phyloP scores from a whole-genome alignment of 2,797 vertebrate species.

The Smutsia gigantea region DNA sequence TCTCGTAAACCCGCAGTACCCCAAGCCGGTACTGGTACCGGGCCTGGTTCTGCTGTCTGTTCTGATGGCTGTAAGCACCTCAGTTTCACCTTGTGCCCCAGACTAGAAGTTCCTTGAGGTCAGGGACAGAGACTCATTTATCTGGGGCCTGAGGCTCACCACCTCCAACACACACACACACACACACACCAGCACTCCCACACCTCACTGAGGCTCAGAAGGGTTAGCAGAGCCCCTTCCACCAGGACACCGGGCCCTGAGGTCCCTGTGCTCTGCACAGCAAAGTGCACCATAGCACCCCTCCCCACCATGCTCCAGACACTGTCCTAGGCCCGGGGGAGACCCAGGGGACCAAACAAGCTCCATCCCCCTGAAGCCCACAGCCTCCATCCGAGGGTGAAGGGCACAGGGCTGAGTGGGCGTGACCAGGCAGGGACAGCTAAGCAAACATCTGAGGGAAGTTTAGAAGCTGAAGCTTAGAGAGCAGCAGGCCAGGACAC shows the following conservation, averaged over 20 bases:
- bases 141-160: no score
- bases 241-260: rapidly evolving
- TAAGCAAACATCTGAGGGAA: not conserved
- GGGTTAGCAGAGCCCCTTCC: not conserved
- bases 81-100: no score
- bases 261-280: rapidly evolving
- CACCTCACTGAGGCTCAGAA: not conserved
- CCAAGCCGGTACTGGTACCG: rapidly evolving
- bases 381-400: rapidly evolving
- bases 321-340: not conserved
- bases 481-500: not conserved
- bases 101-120: not conserved
- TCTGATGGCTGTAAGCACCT: not conserved
- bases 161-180: not conserved
- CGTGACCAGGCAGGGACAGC: no score
- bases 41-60: not conserved
- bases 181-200: not conserved
- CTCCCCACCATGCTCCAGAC: rapidly evolving
- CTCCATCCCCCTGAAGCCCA: not conserved
- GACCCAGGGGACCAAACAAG: not conserved
- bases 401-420: no score
- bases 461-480: not conserved
- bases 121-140: not conserved
- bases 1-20: rapidly evolving
- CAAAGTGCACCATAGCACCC: not conserved